Base-by-base conservation (phyloP, 2,888 invertebrate genomes). In the Caradrina clavipalpis region DNA sequence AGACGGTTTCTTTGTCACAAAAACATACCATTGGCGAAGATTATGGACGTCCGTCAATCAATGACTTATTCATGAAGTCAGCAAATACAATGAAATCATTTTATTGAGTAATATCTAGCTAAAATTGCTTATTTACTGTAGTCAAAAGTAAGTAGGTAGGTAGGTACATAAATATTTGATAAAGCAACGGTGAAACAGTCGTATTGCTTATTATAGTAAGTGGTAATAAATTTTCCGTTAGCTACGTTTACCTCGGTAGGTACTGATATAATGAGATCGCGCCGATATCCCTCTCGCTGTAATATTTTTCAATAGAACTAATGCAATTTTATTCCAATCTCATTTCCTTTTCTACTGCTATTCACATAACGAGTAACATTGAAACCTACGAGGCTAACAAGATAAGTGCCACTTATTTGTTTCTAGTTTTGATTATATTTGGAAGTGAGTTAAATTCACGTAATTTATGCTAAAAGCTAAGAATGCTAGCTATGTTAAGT, bases 221-320 rank as follows among this genome's bases (percentile, higher is more conserved):
- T 84, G 86, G 80, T 73, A 74, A 85, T 88, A 88, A 86, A 88
- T 87, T 86, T 71, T 55, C 71, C 63, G 68, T 73, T 79, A 75
- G 74, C 78, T 76, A 74, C 78, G 71, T 80, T 85, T 81, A 82
- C 77, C 76, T 77, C 66, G 65, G 64, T 63, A 68, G 65, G 64
- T 62, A 74, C 65, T 49, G 73, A 55, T 49, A 77, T 80, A 86
- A 80, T 81, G 72, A 81, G 75, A 77, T 81, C 67, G 70, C 77
- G 31, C 69, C 76, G 58, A 74, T 80, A 71, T 63, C 56, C 63
- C 42, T 26, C 31, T 56, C 63, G 55, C 63, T 51, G 71, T 65
- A 76, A 84, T 84, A 84, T 81, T 82, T 84, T 82, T 79, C 75
- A 79, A 84, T 78, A 72, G 55, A 70, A 76, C 55, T 56, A 76